Evolutionary conservation across 2,888 invertebrate species (phyloP).

Genomic region (Rosalia funebris): DNA sequence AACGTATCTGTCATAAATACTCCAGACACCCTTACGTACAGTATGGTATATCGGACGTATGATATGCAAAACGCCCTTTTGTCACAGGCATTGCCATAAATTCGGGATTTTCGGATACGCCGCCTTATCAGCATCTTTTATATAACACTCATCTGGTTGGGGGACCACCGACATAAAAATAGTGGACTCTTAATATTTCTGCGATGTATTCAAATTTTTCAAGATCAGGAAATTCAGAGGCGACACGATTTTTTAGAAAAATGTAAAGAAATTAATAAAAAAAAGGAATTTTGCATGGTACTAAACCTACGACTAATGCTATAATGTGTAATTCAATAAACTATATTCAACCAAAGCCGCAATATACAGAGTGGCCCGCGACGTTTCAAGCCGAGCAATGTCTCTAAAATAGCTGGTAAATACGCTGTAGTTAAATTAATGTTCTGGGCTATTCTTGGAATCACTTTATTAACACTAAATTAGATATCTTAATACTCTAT

Average conservation of each 20-base stretch:
- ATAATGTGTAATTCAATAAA: no score
- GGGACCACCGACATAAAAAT: background rate
- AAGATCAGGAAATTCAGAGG: background rate
- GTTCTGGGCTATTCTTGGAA: no score
- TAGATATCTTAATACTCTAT: no score
- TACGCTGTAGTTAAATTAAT: no score
- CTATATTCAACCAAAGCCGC: no score
- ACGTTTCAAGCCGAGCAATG: no score
- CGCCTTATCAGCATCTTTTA: slow-evolving; percentile 26
- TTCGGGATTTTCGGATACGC: slow-evolving; percentile 54
- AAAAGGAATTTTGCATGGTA: no score
- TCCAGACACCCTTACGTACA: background rate
- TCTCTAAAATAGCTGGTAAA: no score
- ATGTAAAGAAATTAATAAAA: no score
- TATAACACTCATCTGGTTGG: background rate
- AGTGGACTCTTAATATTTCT: background rate
- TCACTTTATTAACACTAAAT: no score
- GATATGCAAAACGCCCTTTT: slow-evolving; percentile 58
- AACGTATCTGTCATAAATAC: background rate
- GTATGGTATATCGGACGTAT: slow-evolving; percentile 38
- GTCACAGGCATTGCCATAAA: slow-evolving; percentile 56
- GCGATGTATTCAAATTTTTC: background rate
- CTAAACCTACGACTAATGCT: no score
- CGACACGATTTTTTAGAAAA: background rate
- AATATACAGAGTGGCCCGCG: no score